Evolutionary conservation across 2,888 invertebrate species (phyloP), one percentile per base, ranked within the genome.

Genomic region (Panzeria rudis): DNA sequence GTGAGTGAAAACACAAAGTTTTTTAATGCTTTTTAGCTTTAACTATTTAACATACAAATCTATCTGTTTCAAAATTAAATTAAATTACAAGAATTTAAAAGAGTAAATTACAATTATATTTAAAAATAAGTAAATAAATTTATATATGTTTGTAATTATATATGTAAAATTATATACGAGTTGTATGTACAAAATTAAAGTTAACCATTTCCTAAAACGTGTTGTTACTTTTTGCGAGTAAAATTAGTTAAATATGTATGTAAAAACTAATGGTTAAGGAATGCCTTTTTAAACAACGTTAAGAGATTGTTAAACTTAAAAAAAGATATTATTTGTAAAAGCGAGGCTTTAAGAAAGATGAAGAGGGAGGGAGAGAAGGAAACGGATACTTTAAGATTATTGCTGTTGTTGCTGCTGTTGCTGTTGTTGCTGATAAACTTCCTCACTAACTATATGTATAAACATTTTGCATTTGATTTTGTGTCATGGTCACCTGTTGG

Each of bases 391-490:
- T 52, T 41, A 52, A 29, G 52, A 62, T 73, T 62, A 56, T 73
- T 86, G 89, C 83, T 90, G 91, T 76, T 87, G 87, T 8, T 84
- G 83, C 15, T 81, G 86, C 0, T 83, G 82, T 11, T 89, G 90
- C 2, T 90, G 90, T 0, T 90, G 90, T 0, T 89, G 90, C 0
- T 83, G 83, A 78, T 85, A 90, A 59, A 91, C 89, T 81, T 91
- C 90, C 84, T 91, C 91, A 85, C 89, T 90, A 66, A 91, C 91
- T 87, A 91, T 91, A 76, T 91, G 91, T 87, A 91, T 90, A 78
- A n/a, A 91, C 91, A 88, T 91, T 91, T 88, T 90, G 90, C 79
- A 87, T 75, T 68, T 77, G 86, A 52, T 75, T 77, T 64, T 72
- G 79, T 54, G 71, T 47, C 4, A 78, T 66, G 20, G 68, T 52